Conservation (phyloP, 2,797 vertebrate genomes). For the Gymnothorax javanicus region DNA sequence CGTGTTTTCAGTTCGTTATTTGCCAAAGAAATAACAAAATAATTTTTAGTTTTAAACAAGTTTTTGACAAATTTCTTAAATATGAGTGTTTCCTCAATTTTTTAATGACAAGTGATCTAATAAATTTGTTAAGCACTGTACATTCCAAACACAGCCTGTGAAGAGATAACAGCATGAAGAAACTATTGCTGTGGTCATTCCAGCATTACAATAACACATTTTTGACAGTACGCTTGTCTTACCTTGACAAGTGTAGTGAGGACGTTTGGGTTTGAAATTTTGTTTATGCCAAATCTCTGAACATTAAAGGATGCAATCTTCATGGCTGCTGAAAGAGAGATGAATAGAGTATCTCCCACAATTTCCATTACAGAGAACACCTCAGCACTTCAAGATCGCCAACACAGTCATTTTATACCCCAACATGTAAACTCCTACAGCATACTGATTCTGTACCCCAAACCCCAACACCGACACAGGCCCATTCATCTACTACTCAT, state of each 20-base stretch:
- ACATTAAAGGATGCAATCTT: slow-evolving; percentile 77
- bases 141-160: neutral
- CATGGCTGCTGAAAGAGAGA: slow-evolving; percentile 56
- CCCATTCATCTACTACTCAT: neutral
- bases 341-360: neutral
- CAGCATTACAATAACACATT: neutral
- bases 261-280: slow-evolving; percentile 63
- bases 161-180: neutral
- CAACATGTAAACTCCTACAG: neutral
- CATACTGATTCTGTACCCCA: neutral
- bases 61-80: too few species aligned
- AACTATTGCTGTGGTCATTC: neutral
- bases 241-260: slow-evolving; percentile 65
- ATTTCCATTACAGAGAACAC: neutral
- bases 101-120: too few species aligned
- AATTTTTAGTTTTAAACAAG: too few species aligned
- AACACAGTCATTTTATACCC: neutral
- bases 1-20: too few species aligned
- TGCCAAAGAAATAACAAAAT: too few species aligned
- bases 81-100: too few species aligned
- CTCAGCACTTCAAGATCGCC: neutral
- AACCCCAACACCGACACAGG: neutral
- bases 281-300: slow-evolving; percentile 71
- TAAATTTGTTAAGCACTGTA: too few species aligned
- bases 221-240: slow-evolving; percentile 22